Conservation (phyloP, 2,113 vertebrate genomes). For the Pterocles orientalis region DNA sequence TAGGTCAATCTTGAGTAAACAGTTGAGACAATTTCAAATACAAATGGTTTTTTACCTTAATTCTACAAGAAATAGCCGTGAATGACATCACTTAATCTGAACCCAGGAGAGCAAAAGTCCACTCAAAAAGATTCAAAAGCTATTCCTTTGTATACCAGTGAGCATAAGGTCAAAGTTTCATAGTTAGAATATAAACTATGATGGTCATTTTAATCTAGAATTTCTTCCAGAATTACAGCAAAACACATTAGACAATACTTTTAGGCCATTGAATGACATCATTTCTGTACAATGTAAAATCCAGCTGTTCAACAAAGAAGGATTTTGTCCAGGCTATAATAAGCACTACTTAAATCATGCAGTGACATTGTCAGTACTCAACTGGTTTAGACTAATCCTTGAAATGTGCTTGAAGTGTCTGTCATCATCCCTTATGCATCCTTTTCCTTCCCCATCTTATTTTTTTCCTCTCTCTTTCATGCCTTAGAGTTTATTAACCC, state of each 20-base stretch:
- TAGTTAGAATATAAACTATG: not conserved
- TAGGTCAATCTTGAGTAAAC: not conserved
- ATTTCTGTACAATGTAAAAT: not conserved
- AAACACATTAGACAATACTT: not conserved
- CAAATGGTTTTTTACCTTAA: not conserved
- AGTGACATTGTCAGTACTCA: not conserved
- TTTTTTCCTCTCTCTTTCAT: not conserved
- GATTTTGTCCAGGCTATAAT: not conserved
- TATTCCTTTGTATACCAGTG: not conserved
- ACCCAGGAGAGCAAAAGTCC: not conserved
- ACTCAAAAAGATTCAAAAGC: not conserved
- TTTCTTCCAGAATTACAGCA: not conserved
- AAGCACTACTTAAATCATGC: not conserved
- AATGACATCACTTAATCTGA: not conserved
- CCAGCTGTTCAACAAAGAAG: not conserved
- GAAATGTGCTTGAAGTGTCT: not conserved
- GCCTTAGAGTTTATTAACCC: not conserved
- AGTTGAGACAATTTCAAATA: not conserved
- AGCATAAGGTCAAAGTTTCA: not conserved
- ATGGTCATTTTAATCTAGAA: not conserved
- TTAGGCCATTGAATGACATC: not conserved
- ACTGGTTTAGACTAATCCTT: not conserved
- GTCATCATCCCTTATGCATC: not conserved
- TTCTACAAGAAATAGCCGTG: not conserved
- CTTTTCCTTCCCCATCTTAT: not conserved